Base-by-base conservation (phyloP, 1,140 invertebrate species). In the Archivesica marissinica region DNA sequence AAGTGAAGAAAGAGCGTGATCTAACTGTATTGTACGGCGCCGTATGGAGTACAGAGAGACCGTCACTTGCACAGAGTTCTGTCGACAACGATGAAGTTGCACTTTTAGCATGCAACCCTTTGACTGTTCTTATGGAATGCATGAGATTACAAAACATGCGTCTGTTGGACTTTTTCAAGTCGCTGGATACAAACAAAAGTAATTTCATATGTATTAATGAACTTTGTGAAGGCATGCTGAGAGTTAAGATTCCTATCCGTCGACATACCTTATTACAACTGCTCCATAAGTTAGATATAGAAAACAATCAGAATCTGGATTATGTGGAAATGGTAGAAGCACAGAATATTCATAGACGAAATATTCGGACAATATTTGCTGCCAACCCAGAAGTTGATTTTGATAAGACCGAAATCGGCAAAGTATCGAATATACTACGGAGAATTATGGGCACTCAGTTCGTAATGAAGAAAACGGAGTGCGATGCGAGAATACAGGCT, bases 91-190 rank as follows among this genome's bases (percentile, higher is more conserved):
- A 74, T n/a, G 80, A 75, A 30, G n/a, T 7, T 0, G 54, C 68
- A 0, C 30, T 83, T 2, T 35, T 83, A n/a, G 33, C 35, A 1
- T 83, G 80, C 35, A 75, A 83, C 30, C 80, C 80, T 35, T 41
- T 83, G 9, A 74, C 50, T 15, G 80, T 83, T 35, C 47, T 83
- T 4, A 83, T 83, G 80, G 80, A 83, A 64, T 75, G 68, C 44
- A 75, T 83, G 54, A 30, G 70, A 13, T 38, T 83, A 39, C 68
- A 75, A 41, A 83, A 83, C 39, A 35, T 75, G 28, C 30, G 80
- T 33, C 52, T 83, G 13, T 39, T 83, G 15, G 80, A 83, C 41
- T 83, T 83, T 38, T 83, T 83, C 50, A 74, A 83, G 25, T 52
- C 70, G 1, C 38, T 83, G n/a, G 80, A 83, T 28, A 47, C 2